Evolutionary conservation across 2,888 invertebrate species (phyloP).

Genomic region (Sabatieria punctata): DNA sequence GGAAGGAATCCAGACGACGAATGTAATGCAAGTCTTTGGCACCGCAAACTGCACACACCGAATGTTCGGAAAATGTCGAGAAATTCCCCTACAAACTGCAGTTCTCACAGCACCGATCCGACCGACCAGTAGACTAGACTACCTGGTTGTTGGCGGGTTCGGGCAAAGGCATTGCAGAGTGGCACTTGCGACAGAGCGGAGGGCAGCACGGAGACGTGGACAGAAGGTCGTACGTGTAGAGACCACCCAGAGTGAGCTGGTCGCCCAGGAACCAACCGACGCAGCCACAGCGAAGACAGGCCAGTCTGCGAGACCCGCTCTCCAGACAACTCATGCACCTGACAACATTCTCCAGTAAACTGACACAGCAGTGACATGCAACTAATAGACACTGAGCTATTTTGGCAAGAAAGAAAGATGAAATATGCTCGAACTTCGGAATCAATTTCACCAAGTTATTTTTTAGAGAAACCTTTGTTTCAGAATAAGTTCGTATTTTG

Average conservation of each 20-base stretch:
- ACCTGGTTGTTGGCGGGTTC: no score
- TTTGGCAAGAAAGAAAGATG: no score
- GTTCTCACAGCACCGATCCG: no score
- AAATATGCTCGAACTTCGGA: no score
- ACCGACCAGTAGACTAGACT: no score
- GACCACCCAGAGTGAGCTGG: constrained; percentile 78
- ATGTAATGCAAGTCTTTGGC: constrained; percentile 71
- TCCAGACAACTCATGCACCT: constrained; percentile 80
- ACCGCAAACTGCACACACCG: constrained; percentile 77
- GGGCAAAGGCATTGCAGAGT: constrained; percentile 65
- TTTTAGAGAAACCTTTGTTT: no score
- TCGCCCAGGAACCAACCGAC: constrained; percentile 72
- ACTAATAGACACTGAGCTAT: no score
- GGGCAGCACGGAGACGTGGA: constrained; percentile 90
- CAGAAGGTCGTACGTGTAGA: constrained; percentile 96
- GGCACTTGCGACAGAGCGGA: constrained; percentile 82
- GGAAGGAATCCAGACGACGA: constrained; percentile 3
- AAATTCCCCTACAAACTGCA: no score
- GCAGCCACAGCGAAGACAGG: constrained; percentile 65
- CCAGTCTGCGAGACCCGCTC: constrained; percentile 44
- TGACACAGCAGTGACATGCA: no score
- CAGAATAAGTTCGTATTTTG: no score
- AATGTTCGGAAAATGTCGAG: constrained; percentile 80
- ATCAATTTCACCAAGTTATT: no score
- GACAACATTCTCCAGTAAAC: no score